Base-by-base conservation (phyloP, 1,140 invertebrate genomes). In the Orius laevigatus region DNA sequence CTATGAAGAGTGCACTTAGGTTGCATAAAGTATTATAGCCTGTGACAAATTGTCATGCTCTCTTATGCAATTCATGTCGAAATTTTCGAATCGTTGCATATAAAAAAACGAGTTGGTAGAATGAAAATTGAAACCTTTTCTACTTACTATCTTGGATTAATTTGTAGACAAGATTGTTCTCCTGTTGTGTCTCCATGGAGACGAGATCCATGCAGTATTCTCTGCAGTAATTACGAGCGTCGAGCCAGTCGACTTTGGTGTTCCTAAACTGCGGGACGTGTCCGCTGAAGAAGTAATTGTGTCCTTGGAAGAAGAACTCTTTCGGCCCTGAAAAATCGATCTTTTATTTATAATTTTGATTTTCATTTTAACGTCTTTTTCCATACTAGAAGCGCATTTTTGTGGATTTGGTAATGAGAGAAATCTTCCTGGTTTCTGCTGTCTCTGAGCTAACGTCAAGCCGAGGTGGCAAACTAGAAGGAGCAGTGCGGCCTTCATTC, bases 121-220 rank as follows among this genome's bases (percentile, higher is more conserved):
- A 25, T 25, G 25, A 25, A 25, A 25, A 25, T 25, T 25, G 3
- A 4, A 25, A 25, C 25, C 25, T 25, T 25, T n/a, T n/a, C 5
- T 51, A 69, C 77, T 72, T 64, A 86, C 81, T 83, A 66, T 84
- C 76, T 66, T 84, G 80, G 50, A 91, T 84, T 9, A 89, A 71
- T 59, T 78, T 79, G 72, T 83, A 84, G 61, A 90, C 76, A 55
- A 90, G 74, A 62, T 89, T 85, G 59, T 89, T 88, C 62, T 92
- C 85, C 62, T 87, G 83, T 65, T 87, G 81, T 1, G 81, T 81
- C 63, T 92, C 87, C 56, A 90, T 69, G 1, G 84, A 84, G 3
- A 90, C 78, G 38, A 88, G 73, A 62, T 91, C 86, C 87, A 92
- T 92, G 64, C 87, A 92, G 62, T 88, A 88, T 62, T 88, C 83